These are phyloP conservation scores for Mormyrus lacerda DNA, from an alignment of 2,113 vertebrate genomes.

Conservation along the genomic window DNA sequence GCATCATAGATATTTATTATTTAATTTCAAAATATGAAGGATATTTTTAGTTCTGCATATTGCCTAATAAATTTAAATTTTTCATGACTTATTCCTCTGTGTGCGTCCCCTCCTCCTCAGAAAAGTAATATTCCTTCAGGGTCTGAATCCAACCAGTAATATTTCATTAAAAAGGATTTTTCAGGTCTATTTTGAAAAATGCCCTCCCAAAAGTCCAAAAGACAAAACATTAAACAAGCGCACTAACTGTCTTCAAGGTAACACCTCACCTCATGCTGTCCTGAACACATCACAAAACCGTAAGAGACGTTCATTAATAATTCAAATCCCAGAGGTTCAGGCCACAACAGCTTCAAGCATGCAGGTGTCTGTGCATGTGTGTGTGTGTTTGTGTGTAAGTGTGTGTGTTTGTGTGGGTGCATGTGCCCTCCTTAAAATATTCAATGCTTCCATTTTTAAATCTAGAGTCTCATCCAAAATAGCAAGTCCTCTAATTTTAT, in stretches of 20 bases:
- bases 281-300: neutral
- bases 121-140: neutral
- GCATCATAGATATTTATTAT: constrained; percentile 1
- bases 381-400: neutral
- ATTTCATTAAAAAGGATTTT: neutral
- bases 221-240: neutral
- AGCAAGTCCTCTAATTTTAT: neutral
- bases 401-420: neutral
- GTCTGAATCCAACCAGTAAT: neutral
- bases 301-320: constrained; percentile 7
- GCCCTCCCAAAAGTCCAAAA: neutral
- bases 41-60: constrained; percentile 4
- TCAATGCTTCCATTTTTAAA: neutral
- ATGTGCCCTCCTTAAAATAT: neutral
- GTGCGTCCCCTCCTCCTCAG: neutral
- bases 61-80: constrained; percentile 4
- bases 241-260: neutral
- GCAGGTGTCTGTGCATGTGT: neutral
- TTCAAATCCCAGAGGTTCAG: constrained; percentile 7
- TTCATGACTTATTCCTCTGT: neutral
- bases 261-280: neutral
- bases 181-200: neutral
- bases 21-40: neutral
- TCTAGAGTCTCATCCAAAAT: neutral
- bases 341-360: neutral